A percentile compares a stretch with the other conserved stretches of the same genome.
Conservation (phyloP, 2,797 vertebrate species). For the Smutsia temminckii region DNA sequence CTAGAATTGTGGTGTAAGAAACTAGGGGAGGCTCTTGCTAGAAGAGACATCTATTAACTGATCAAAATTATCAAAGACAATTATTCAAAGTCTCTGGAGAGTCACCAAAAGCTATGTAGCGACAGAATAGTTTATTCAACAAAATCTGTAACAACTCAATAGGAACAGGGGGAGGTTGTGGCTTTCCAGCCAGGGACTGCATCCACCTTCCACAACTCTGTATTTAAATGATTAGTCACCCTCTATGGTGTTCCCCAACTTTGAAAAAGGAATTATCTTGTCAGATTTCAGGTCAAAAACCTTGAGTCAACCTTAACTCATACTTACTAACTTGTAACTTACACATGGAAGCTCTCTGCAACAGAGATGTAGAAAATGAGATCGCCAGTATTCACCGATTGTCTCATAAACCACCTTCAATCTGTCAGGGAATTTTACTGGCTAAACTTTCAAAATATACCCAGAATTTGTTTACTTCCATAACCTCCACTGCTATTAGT, state of each 20-base stretch:
- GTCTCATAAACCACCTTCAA: not conserved
- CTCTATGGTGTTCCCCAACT: not conserved
- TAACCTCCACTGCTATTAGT: not conserved
- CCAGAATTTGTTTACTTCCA: not conserved
- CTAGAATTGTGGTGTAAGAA: not conserved
- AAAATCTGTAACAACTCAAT: not conserved
- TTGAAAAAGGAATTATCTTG: not conserved
- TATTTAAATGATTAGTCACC: not conserved
- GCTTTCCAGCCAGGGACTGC: not conserved
- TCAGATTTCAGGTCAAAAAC: not conserved
- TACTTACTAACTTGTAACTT: not conserved
- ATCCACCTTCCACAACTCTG: not conserved
- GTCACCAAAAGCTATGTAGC: not conserved
- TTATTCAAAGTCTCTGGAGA: not conserved
- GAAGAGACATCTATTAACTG: not conserved
- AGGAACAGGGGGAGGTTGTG: not conserved
- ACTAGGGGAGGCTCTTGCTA: not conserved
- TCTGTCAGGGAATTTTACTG: not conserved
- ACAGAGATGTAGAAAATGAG: no score
- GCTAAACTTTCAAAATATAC: not conserved
- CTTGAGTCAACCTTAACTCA: not conserved
- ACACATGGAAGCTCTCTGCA: no score
- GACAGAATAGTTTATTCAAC: not conserved
- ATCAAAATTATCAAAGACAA: not conserved
- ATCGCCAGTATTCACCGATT: not conserved